Evolutionary conservation across 2,797 vertebrate species (phyloP).

Genomic region (Notoglanidium macrostoma): DNA sequence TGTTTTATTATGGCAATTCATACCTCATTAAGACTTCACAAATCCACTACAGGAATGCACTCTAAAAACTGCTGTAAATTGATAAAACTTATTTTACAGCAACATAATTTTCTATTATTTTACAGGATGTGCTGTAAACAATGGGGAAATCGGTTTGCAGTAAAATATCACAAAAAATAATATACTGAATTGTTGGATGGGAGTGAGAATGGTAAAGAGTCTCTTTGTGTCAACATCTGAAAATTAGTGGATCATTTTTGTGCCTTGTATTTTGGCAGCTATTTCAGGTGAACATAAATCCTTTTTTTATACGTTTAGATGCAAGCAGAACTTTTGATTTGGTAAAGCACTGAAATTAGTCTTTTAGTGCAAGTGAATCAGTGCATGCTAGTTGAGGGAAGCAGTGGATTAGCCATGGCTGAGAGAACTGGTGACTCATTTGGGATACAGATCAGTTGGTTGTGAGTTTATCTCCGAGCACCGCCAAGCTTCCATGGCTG

Average conservation of each 20-base stretch:
- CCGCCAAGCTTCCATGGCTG: neutral
- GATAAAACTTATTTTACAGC: neutral
- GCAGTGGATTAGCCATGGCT: neutral
- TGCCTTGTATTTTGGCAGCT: neutral
- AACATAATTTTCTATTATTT: neutral
- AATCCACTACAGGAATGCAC: neutral
- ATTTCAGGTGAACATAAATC: neutral
- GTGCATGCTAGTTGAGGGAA: neutral
- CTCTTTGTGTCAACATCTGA: neutral
- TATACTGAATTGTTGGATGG: neutral
- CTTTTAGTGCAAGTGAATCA: neutral
- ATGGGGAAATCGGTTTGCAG: neutral
- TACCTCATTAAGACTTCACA: neutral
- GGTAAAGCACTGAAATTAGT: neutral
- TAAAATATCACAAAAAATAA: neutral
- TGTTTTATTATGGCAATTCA: neutral
- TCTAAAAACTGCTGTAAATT: neutral
- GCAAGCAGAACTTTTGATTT: neutral
- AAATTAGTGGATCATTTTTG: neutral
- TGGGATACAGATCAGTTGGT: slow-evolving; percentile 6
- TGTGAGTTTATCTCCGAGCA: neutral
- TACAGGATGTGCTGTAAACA: neutral
- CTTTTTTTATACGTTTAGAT: neutral
- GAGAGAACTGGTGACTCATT: neutral
- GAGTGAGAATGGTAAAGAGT: neutral